phyloP scores from a whole-genome alignment of 2,888 invertebrate genomes.

The Cybosia mesomella region DNA sequence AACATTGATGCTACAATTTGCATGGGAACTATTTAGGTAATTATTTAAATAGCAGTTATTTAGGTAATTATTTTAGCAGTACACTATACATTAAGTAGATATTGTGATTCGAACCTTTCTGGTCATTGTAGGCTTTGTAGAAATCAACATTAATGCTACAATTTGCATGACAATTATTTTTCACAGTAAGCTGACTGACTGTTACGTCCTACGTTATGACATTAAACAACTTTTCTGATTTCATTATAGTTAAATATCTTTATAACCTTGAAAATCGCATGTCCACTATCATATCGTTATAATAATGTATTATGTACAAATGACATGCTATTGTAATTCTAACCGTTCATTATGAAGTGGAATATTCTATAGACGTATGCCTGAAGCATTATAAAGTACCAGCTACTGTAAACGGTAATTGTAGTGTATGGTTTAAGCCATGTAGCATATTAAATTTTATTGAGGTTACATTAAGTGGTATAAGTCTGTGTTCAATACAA shows the following conservation, averaged over 20 bases:
- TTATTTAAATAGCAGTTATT: too few species aligned
- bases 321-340: background rate
- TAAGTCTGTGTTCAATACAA: too few species aligned
- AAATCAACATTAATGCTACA: background rate
- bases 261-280: slow-evolving; percentile 2
- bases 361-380: background rate
- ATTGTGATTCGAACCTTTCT: background rate
- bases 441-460: too few species aligned
- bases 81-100: background rate
- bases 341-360: background rate
- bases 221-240: background rate
- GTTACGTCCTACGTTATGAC: background rate
- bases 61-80: background rate
- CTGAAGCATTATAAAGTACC: background rate
- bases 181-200: background rate
- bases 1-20: background rate
- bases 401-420: background rate
- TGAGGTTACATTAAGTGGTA: too few species aligned
- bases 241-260: background rate
- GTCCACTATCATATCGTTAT: background rate
- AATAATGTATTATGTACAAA: background rate
- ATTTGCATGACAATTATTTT: background rate
- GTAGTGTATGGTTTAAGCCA: too few species aligned
- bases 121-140: background rate
- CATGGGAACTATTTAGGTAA: background rate